A percentile compares a stretch with the other conserved stretches of the same genome.
phyloP scores from a whole-genome alignment of 1,140 invertebrate genomes.

The Palaemon carinicauda region DNA sequence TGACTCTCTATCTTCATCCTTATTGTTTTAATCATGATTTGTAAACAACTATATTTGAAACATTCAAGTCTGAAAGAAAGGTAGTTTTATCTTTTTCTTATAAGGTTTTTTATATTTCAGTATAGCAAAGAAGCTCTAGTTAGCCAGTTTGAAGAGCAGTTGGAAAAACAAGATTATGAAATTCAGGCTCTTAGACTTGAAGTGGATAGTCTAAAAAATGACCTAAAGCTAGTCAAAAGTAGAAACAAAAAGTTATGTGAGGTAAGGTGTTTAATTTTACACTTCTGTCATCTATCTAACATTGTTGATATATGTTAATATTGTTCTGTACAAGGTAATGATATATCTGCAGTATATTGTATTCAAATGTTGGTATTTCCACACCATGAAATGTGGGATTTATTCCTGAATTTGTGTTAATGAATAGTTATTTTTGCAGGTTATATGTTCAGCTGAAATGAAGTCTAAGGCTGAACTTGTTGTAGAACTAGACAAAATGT shows the following conservation, averaged over 20 bases:
- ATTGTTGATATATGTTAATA: too few relatives aligned
- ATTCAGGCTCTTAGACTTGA: slow-evolving; percentile 72
- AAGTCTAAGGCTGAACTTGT: slow-evolving; percentile 79
- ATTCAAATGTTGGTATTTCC: too few relatives aligned
- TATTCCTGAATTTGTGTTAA: too few relatives aligned
- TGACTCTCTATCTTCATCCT: too few relatives aligned
- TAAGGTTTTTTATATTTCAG: slow-evolving; percentile 62
- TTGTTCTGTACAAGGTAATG: too few relatives aligned
- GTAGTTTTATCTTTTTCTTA: not conserved
- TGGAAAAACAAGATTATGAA: slow-evolving; percentile 75
- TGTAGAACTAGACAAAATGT: slow-evolving; percentile 77
- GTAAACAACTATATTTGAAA: not conserved
- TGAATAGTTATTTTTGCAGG: slow-evolving; percentile 24
- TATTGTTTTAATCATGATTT: not conserved
- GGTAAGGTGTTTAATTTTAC: too few relatives aligned
- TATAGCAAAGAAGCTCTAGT: slow-evolving; percentile 63
- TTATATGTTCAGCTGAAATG: slow-evolving; percentile 53
- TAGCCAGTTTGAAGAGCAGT: slow-evolving; percentile 70
- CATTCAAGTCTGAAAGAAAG: not conserved
- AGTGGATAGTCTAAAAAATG: slow-evolving; percentile 72
- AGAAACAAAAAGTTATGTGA: slow-evolving; percentile 81
- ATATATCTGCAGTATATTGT: too few relatives aligned
- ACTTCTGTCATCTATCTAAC: not conserved
- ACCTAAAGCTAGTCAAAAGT: slow-evolving; percentile 77
- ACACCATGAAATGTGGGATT: too few relatives aligned